Conservation (phyloP, 2,888 invertebrate species). For the Anthophora plumipes region DNA sequence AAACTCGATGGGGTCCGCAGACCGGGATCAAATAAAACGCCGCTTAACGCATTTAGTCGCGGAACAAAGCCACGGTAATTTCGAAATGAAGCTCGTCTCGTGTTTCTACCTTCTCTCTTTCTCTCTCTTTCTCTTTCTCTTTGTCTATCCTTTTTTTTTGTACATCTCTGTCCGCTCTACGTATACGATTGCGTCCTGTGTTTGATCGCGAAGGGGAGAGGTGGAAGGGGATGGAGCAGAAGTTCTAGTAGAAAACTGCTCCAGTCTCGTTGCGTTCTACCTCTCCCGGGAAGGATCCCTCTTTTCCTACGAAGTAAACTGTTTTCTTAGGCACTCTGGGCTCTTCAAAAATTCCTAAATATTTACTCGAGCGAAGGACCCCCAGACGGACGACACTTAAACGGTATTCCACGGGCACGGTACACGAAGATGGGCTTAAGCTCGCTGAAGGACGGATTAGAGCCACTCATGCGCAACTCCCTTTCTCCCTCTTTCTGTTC, state of each 20-base stretch:
- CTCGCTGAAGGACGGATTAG: conserved; percentile 78
- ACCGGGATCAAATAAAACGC: conserved; percentile 41
- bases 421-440: conserved; percentile 74
- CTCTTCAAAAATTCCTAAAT: conserved; percentile 83
- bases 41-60: conserved; percentile 42
- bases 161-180: not conserved
- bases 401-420: conserved; percentile 73
- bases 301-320: conserved; percentile 73
- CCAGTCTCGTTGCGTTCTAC: conserved; percentile 35
- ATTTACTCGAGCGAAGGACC: conserved; percentile 79
- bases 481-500: conserved; percentile 35
- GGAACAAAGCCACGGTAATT: conserved; percentile 61
- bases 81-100: conserved; percentile 48
- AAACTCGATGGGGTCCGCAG: conserved; percentile 19
- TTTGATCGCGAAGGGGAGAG: conserved; percentile 59
- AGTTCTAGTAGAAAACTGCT: conserved; percentile 61
- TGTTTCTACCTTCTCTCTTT: conserved; percentile 5
- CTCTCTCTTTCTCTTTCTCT: not conserved
- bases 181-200: conserved; percentile 49
- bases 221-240: conserved; percentile 7
- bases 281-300: conserved; percentile 54
- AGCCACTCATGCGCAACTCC: conserved; percentile 71
- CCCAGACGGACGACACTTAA: conserved; percentile 76
- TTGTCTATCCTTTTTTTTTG: not conserved
- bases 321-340: conserved; percentile 83